Conservation (phyloP, 2,888 invertebrate species). For the Chloroclysta siterata region DNA sequence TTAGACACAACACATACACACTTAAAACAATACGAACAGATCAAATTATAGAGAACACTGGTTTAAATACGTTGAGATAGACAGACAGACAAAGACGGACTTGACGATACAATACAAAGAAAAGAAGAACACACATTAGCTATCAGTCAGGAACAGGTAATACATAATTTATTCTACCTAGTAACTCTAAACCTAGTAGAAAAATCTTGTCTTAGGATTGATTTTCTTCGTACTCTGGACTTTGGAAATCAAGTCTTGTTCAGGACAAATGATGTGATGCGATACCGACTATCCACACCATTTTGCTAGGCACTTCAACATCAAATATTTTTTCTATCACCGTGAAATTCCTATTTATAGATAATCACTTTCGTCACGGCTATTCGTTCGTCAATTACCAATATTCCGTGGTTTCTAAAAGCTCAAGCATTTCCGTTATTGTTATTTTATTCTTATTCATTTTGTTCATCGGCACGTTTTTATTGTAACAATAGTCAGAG, state of each 20-base stretch:
- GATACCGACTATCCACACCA: neutral
- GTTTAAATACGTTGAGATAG: no score
- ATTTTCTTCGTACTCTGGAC: no score
- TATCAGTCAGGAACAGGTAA: no score
- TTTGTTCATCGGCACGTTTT: constrained; percentile 41
- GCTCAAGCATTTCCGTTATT: constrained; percentile 45
- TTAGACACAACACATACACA: neutral
- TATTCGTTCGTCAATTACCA: constrained; percentile 52
- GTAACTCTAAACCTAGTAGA: no score
- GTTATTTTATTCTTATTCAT: constrained; percentile 29
- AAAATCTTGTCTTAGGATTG: no score
- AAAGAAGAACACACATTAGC: no score
- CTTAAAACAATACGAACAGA: no score
- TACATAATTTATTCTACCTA: no score
- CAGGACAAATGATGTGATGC: neutral
- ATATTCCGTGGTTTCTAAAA: constrained; percentile 55
- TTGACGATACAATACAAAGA: neutral
- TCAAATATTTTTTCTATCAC: constrained; percentile 37
- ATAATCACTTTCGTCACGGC: constrained; percentile 47
- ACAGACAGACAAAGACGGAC: neutral
- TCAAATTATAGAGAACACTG: no score
- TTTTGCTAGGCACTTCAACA: constrained; percentile 16
- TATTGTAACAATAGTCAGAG: constrained; percentile 39
- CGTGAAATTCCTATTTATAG: constrained; percentile 50
- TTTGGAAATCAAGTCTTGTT: neutral